A percentile compares a stretch with the other conserved stretches of the same genome.
Evolutionary conservation across 2,797 vertebrate genomes (phyloP).

Genomic region (Smutsia temminckii): DNA sequence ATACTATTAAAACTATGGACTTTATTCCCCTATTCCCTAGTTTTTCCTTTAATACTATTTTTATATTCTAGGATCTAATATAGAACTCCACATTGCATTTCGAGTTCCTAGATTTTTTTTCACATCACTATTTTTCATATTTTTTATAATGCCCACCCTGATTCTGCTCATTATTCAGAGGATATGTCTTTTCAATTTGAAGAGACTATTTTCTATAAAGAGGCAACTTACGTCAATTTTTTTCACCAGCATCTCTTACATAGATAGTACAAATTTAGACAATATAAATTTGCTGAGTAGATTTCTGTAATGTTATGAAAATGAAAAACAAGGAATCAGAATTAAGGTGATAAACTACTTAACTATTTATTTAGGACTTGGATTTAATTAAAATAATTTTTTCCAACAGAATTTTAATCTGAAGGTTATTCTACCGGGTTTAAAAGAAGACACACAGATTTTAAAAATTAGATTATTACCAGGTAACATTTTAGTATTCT

Average conservation of each 20-base stretch:
- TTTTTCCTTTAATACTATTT: neutral
- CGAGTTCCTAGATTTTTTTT: constrained; percentile 6
- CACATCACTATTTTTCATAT: neutral
- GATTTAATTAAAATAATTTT: constrained; percentile 70
- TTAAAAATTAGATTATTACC: constrained; percentile 89
- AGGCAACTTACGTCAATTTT: neutral
- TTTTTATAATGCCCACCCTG: neutral
- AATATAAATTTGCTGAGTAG: constrained; percentile 26
- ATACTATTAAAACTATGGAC: neutral
- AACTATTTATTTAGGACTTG: constrained; percentile 36
- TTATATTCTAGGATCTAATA: neutral
- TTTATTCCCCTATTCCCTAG: neutral
- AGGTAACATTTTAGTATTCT: constrained; percentile 84
- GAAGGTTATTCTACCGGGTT: constrained; percentile 89
- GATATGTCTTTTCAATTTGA: constrained; percentile 19
- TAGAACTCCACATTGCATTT: neutral
- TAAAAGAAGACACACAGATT: constrained; percentile 86
- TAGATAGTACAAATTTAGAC: neutral
- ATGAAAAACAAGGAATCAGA: constrained; percentile 25
- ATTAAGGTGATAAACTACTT: constrained; percentile 30
- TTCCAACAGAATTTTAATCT: constrained; percentile 87
- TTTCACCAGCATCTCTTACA: neutral
- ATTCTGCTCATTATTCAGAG: constrained; percentile 41
- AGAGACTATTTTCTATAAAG: neutral
- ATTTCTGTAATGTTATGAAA: constrained; percentile 41